A percentile compares a stretch with the other conserved stretches of the same genome.
These are phyloP conservation scores for Cladopsammia gracilis DNA, from an alignment of 64 coral and sea anemone genomes.

Conservation along the genomic window DNA sequence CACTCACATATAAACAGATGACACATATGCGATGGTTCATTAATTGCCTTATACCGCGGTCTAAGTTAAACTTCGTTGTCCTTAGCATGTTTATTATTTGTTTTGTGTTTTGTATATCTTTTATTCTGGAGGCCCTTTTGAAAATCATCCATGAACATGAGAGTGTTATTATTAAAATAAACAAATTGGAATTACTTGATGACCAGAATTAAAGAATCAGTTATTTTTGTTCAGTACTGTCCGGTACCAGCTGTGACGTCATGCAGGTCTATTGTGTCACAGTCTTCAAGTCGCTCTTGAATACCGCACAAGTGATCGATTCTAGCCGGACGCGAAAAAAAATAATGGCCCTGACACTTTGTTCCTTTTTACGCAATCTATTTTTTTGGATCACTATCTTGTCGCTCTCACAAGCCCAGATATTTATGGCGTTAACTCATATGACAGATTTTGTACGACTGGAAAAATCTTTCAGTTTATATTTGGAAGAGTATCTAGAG, in stretches of 20 bases:
- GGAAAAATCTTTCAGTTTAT: slow-evolving; percentile 12
- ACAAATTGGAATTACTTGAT: not conserved
- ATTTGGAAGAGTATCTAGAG: slow-evolving; percentile 51
- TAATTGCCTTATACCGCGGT: too few relatives aligned
- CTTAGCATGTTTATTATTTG: too few relatives aligned
- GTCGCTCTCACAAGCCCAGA: not conserved
- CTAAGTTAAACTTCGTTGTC: too few relatives aligned
- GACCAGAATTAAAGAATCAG: not conserved
- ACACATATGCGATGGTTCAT: too few relatives aligned
- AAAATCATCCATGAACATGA: too few relatives aligned
- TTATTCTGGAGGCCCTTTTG: too few relatives aligned
- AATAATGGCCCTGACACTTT: not conserved
- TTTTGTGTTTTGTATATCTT: too few relatives aligned
- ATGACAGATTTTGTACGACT: slow-evolving; percentile 50
- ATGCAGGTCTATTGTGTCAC: not conserved
- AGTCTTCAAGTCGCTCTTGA: not conserved
- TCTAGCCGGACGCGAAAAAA: too few relatives aligned
- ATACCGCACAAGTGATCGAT: not conserved
- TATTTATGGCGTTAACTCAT: slow-evolving; percentile 54
- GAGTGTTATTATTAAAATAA: too few relatives aligned
- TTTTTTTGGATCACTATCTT: not conserved
- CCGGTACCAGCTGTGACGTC: slow-evolving; percentile 33
- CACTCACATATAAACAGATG: too few relatives aligned
- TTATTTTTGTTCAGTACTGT: not conserved
- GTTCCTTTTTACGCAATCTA: not conserved